Conservation (phyloP, 1,140 invertebrate genomes). For the Bombus breviceps region DNA sequence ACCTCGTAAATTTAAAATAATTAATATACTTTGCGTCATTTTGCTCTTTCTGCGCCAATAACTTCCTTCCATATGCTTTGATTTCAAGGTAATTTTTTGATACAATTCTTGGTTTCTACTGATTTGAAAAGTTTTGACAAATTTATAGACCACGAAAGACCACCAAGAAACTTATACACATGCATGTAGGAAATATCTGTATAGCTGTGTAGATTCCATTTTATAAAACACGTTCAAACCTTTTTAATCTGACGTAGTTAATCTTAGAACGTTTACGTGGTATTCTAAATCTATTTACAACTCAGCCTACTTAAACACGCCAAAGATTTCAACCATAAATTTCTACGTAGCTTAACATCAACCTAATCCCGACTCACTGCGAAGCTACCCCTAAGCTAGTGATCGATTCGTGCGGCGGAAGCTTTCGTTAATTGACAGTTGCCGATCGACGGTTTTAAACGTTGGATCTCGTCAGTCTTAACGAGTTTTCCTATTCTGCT, state of each 20-base stretch:
- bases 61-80: too few species aligned
- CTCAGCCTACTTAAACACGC: not conserved
- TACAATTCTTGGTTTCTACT: too few species aligned
- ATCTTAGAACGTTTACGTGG: not conserved
- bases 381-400: not conserved
- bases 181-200: too few species aligned
- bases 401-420: not conserved
- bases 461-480: conserved; percentile 33
- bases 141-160: too few species aligned
- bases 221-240: too few species aligned
- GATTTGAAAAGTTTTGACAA: too few species aligned
- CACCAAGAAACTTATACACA: too few species aligned
- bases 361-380: not conserved
- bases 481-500: conserved; percentile 55
- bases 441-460: conserved; percentile 29
- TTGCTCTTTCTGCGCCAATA: not conserved
- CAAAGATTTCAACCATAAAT: not conserved
- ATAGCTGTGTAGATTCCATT: too few species aligned
- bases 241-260: not conserved
- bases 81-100: too few species aligned
- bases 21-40: not conserved
- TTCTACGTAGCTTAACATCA: not conserved
- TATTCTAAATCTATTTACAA: not conserved
- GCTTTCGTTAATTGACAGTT: conserved; percentile 43
- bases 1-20: too few species aligned